Evolutionary conservation across 2,113 vertebrate genomes (phyloP).

Genomic region (Calidris pugnax): DNA sequence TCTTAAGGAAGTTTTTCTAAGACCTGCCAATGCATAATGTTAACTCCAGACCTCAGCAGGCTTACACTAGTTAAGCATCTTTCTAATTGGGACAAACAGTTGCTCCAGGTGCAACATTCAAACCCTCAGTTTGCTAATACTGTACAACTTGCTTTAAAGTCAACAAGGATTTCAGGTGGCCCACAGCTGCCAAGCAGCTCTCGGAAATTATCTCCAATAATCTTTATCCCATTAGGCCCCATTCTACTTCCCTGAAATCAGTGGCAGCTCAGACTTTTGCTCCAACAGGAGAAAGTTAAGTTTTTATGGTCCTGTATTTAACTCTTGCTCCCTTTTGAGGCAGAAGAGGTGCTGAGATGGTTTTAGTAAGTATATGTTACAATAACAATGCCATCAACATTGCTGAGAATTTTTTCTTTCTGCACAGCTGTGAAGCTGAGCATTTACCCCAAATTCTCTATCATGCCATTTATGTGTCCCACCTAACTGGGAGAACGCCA

Average conservation of each 20-base stretch:
- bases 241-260: not conserved
- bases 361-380: not conserved
- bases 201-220: not conserved
- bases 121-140: not conserved
- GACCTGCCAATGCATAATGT: slow-evolving; percentile 1
- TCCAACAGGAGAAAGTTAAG: not conserved
- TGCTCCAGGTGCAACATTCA: not conserved
- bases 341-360: not conserved
- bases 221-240: not conserved
- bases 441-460: not conserved
- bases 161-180: not conserved
- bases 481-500: not conserved
- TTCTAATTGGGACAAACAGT: slow-evolving; percentile 31
- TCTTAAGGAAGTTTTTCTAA: slow-evolving; percentile 28
- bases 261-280: not conserved
- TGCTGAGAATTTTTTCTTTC: not conserved
- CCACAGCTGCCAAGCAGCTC: not conserved
- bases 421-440: not conserved
- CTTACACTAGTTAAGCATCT: not conserved
- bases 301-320: not conserved
- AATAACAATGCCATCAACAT: not conserved
- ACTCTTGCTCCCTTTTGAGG: not conserved
- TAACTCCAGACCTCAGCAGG: not conserved
- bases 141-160: not conserved
- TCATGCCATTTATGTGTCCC: not conserved